phyloP scores from a whole-genome alignment of 2,797 vertebrate species.

The Pelochelys cantorii region DNA sequence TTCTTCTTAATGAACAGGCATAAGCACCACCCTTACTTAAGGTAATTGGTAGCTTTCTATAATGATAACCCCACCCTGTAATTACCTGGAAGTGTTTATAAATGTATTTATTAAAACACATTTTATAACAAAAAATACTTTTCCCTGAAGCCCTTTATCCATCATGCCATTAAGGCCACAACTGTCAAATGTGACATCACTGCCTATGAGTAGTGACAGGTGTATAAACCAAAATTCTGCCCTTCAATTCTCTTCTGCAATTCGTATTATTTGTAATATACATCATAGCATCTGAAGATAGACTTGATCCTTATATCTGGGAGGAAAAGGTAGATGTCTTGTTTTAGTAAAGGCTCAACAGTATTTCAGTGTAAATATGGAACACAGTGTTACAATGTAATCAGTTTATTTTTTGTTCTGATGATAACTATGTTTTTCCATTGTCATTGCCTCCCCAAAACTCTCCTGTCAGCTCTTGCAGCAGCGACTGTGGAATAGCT shows the following conservation, averaged over 20 bases:
- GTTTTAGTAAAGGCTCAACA: neutral
- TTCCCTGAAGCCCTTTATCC: neutral
- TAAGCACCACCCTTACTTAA: neutral
- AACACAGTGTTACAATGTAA: neutral
- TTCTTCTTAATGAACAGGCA: conserved; percentile 2
- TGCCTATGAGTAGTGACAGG: neutral
- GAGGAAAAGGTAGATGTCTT: neutral
- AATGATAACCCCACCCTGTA: neutral
- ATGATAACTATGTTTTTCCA: neutral
- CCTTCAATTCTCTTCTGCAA: neutral
- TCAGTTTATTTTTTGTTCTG: neutral
- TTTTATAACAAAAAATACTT: neutral
- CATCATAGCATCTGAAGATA: neutral
- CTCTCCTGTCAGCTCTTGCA: fast-evolving
- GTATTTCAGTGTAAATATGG: neutral
- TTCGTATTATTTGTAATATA: neutral
- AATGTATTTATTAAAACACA: neutral
- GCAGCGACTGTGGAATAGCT: neutral
- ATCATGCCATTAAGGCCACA: neutral
- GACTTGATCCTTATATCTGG: neutral
- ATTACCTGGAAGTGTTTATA: neutral
- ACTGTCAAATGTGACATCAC: neutral
- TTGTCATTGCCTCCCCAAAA: neutral
- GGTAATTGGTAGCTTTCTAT: conserved; percentile 14
- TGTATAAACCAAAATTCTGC: neutral